Evolutionary conservation across 2,797 vertebrate genomes (phyloP).

Genomic region (Mus minutoides): DNA sequence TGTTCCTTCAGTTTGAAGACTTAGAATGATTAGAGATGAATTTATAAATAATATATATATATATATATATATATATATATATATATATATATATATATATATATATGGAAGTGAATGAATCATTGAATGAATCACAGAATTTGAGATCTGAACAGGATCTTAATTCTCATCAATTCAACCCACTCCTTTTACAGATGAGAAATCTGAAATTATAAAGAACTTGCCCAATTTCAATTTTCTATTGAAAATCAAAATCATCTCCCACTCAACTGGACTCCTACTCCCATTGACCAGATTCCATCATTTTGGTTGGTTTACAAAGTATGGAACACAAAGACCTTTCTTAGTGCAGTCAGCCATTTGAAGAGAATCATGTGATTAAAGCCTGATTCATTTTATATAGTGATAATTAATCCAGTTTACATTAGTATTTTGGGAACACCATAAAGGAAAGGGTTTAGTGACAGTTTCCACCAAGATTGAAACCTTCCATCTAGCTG

Average conservation of each 20-base stretch:
- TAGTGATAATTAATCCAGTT: neutral
- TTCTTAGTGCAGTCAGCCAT: neutral
- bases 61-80: neutral
- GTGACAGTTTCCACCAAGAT: neutral
- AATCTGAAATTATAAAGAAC: slow-evolving; percentile 37
- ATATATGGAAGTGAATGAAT: slow-evolving; percentile 63
- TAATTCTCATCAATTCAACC: slow-evolving; percentile 47
- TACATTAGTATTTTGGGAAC: neutral
- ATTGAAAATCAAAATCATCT: slow-evolving; percentile 30
- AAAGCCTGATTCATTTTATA: neutral
- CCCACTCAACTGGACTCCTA: slow-evolving; percentile 11
- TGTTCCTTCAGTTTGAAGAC: slow-evolving; percentile 3
- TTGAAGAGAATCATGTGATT: neutral
- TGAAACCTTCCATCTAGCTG: neutral
- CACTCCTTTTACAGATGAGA: slow-evolving; percentile 50
- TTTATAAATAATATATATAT: slow-evolving; percentile 49
- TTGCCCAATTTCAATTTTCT: slow-evolving; percentile 20
- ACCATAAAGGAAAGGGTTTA: neutral
- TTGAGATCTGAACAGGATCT: slow-evolving; percentile 31
- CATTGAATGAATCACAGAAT: slow-evolving; percentile 62
- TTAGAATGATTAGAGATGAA: slow-evolving; percentile 38
- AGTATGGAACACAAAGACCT: neutral
- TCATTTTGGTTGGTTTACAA: neutral
- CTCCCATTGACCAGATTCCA: slow-evolving; percentile 31
- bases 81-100: slow-evolving; percentile 44